Percentiles rank a stretch among this genome's conserved stretches.
phyloP scores from a whole-genome alignment of 2,888 invertebrate species.

The Acronicta alni region DNA sequence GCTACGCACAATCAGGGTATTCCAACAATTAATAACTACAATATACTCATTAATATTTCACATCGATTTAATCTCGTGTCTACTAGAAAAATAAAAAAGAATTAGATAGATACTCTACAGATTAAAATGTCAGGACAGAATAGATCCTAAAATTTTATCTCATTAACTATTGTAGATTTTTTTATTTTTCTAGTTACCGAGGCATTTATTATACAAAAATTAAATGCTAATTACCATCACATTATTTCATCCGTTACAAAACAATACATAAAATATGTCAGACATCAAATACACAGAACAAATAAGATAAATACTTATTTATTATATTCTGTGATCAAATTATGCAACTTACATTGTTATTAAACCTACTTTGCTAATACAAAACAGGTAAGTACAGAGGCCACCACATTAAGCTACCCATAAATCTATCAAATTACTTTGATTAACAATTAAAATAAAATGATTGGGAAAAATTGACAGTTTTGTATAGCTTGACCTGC shows the following conservation, averaged over 20 bases:
- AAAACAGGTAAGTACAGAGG: too few relatives aligned
- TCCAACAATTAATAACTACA: slow-evolving; percentile 47
- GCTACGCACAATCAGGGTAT: slow-evolving; percentile 56
- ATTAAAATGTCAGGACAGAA: too few relatives aligned
- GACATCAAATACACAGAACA: slow-evolving; percentile 26
- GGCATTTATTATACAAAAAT: slow-evolving; percentile 43
- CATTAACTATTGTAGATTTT: slow-evolving; percentile 4
- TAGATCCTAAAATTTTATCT: too few relatives aligned
- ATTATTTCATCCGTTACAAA: slow-evolving; percentile 38
- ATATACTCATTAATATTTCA: slow-evolving; percentile 49
- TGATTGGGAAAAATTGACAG: too few relatives aligned
- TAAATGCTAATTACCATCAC: slow-evolving; percentile 55
- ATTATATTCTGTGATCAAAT: too few relatives aligned
- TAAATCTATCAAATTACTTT: too few relatives aligned
- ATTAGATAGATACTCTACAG: neutral
- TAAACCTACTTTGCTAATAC: too few relatives aligned
- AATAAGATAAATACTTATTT: too few relatives aligned
- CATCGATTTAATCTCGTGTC: slow-evolving; percentile 54
- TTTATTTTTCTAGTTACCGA: slow-evolving; percentile 40
- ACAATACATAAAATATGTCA: slow-evolving; percentile 22
- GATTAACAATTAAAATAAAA: too few relatives aligned
- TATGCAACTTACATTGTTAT: too few relatives aligned
- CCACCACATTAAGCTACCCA: too few relatives aligned
- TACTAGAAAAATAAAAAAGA: slow-evolving; percentile 41
- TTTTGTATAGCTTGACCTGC: too few relatives aligned